A percentile compares a stretch with the other conserved stretches of the same genome.
Conservation (phyloP, 2,888 invertebrate species). For the Prosopocoilus inquinatus region DNA sequence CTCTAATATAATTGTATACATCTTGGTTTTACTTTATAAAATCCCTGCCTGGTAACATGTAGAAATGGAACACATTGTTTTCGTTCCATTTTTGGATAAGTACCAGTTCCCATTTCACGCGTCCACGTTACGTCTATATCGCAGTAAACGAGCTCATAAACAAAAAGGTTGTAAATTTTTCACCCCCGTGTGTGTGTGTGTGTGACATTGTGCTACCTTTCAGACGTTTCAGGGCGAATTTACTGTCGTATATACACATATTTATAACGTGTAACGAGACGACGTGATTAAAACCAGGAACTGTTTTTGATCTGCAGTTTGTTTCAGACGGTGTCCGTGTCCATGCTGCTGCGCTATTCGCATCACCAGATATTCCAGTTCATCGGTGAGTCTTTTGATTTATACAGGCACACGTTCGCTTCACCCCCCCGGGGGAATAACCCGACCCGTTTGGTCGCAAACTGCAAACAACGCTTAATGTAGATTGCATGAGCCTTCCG, state of each 20-base stretch:
- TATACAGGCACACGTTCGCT: conserved; percentile 34
- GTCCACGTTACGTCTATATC: background rate
- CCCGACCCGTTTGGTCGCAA: conserved; percentile 16
- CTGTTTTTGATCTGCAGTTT: conserved; percentile 39
- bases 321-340: conserved; percentile 93
- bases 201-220: too few species aligned
- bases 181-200: too few species aligned
- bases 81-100: too few species aligned
- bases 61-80: too few species aligned
- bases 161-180: conserved; percentile 3
- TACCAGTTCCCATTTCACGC: too few species aligned
- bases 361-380: conserved; percentile 99
- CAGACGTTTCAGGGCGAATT: too few species aligned
- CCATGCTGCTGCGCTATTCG: conserved; percentile 95
- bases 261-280: too few species aligned
- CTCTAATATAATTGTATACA: too few species aligned
- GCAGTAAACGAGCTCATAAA: conserved; percentile 8
- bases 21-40: too few species aligned
- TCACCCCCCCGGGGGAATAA: conserved; percentile 30
- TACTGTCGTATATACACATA: too few species aligned
- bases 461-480: conserved; percentile 8
- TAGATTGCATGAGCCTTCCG: conserved; percentile 4
- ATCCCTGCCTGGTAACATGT: too few species aligned
- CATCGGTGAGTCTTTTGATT: conserved; percentile 75
- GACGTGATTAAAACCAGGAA: conserved; percentile 13